Conservation (phyloP, 1,140 invertebrate species). For the Hermetia illucens region DNA sequence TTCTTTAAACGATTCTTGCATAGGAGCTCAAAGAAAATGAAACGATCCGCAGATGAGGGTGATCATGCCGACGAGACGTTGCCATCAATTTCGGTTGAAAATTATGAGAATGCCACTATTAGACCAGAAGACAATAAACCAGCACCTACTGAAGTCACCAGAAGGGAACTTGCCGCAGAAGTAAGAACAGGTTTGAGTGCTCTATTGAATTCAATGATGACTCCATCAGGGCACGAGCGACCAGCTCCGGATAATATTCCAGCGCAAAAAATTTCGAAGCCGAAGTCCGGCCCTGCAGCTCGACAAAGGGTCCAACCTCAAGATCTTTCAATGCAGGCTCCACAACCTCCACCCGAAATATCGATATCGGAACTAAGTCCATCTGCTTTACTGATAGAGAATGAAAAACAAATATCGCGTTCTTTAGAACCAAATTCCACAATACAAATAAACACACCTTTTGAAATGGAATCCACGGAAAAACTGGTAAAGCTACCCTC, state of each 20-base stretch:
- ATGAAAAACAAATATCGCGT: background rate
- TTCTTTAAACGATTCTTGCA: slow-evolving; percentile 50
- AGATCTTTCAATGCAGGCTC: slow-evolving; percentile 29
- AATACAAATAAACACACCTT: background rate
- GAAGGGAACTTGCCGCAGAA: slow-evolving; percentile 20
- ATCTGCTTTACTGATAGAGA: background rate
- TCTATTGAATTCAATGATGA: slow-evolving; percentile 15
- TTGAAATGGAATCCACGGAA: no score
- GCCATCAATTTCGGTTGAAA: no score
- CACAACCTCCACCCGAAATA: slow-evolving; percentile 1
- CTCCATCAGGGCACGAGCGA: background rate
- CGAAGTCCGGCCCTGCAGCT: slow-evolving; percentile 31
- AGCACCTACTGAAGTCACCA: slow-evolving; percentile 12
- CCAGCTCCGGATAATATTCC: slow-evolving; percentile 13
- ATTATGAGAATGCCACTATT: no score
- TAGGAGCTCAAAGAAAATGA: slow-evolving; percentile 33
- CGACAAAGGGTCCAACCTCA: slow-evolving; percentile 39
- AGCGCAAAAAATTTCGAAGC: slow-evolving; percentile 13
- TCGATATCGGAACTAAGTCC: slow-evolving; percentile 1
- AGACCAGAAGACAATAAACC: background rate
- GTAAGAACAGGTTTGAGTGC: slow-evolving; percentile 18
- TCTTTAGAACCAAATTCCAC: background rate
- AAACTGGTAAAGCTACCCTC: no score
- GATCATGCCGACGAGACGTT: slow-evolving; percentile 10
- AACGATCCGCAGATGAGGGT: slow-evolving; percentile 8